Evolutionary conservation across 2,113 vertebrate genomes (phyloP).

Genomic region (Cyanoderma ruficeps): DNA sequence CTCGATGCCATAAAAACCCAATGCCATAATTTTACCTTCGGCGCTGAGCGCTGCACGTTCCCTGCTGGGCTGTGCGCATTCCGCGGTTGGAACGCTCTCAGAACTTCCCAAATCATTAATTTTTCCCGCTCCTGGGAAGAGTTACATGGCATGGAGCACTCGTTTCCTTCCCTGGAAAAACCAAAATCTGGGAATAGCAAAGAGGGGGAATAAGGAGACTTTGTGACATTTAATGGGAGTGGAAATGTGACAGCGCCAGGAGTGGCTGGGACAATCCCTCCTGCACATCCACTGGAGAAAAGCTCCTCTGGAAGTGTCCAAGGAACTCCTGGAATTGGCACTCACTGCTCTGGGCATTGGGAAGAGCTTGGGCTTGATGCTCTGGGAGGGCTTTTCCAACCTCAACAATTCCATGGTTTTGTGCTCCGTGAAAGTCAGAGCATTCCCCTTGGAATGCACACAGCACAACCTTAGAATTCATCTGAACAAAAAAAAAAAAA

Average conservation of each 20-base stretch:
- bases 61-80: neutral
- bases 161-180: neutral
- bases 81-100: neutral
- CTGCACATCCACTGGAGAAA: neutral
- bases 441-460: neutral
- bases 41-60: neutral
- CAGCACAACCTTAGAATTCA: neutral
- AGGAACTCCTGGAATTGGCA: neutral
- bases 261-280: neutral
- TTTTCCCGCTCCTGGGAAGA: neutral
- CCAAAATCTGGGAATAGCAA: neutral
- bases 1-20: neutral
- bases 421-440: neutral
- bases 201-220: neutral
- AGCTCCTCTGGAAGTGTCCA: neutral
- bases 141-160: neutral
- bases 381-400: neutral
- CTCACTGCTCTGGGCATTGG: neutral
- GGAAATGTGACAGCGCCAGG: neutral
- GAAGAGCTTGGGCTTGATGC: rapidly evolving
- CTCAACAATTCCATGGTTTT: neutral
- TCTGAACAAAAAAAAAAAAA: neutral
- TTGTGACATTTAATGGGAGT: neutral
- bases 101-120: neutral
- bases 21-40: neutral